phyloP scores from a whole-genome alignment of 2,113 vertebrate genomes.

The Antigone vipio region DNA sequence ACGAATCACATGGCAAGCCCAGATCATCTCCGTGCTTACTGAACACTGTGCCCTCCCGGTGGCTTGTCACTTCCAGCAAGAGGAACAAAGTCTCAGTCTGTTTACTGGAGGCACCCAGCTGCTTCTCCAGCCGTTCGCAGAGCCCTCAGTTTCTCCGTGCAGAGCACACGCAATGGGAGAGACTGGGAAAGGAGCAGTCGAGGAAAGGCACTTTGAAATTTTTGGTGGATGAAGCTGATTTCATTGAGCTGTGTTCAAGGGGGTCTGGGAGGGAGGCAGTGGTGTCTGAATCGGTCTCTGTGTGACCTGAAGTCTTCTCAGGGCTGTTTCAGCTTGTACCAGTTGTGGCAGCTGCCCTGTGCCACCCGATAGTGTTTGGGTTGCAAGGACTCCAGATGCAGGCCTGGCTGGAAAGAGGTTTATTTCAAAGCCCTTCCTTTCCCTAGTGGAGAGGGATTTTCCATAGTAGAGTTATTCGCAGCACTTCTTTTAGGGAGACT shows the following conservation, averaged over 20 bases:
- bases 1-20: slow-evolving; percentile 38
- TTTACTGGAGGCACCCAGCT: not conserved
- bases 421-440: not conserved
- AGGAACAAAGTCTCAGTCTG: not conserved
- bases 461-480: not conserved
- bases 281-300: not conserved
- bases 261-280: not conserved
- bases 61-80: not conserved
- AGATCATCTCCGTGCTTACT: not conserved
- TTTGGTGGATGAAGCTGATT: not conserved
- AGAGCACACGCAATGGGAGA: not conserved
- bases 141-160: fast-evolving
- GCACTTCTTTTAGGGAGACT: not conserved
- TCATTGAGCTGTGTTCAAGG: not conserved
- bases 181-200: not conserved
- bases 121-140: not conserved
- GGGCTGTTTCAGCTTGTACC: not conserved
- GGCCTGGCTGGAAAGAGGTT: not conserved
- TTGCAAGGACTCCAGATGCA: not conserved
- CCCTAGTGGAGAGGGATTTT: not conserved
- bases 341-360: not conserved
- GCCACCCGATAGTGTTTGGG: not conserved
- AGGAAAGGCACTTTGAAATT: not conserved
- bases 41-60: not conserved
- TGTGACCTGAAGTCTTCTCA: fast-evolving